Conservation (phyloP, 2,113 vertebrate species). For the Marcusenius ussheri region DNA sequence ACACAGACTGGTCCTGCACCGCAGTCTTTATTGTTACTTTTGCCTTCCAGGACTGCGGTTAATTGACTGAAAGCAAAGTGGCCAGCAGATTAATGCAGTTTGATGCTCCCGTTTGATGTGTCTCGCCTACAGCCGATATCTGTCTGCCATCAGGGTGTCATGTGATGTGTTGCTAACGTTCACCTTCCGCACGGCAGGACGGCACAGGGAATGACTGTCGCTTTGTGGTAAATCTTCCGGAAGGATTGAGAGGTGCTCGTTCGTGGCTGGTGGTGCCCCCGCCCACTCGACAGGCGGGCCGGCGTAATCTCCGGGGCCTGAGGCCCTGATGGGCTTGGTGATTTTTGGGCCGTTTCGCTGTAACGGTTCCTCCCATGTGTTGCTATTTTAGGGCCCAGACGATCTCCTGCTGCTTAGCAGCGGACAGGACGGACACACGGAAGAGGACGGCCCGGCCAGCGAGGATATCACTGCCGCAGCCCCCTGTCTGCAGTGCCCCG, state of each 20-base stretch:
- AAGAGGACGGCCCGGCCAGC: slow-evolving; percentile 29
- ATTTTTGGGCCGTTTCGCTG: slow-evolving; percentile 45
- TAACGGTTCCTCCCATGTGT: slow-evolving; percentile 39
- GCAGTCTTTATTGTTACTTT: not conserved
- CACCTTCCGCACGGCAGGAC: not conserved
- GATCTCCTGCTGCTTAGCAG: not conserved
- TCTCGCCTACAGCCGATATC: not conserved
- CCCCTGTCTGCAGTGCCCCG: not conserved
- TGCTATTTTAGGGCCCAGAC: slow-evolving; percentile 23
- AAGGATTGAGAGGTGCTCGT: not conserved
- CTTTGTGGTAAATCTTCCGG: not conserved
- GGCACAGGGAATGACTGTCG: not conserved
- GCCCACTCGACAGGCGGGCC: not conserved
- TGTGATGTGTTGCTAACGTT: slow-evolving; percentile 8
- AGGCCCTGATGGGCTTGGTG: slow-evolving; percentile 7
- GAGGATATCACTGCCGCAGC: not conserved
- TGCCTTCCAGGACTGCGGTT: slow-evolving; percentile 19
- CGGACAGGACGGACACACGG: slow-evolving; percentile 14
- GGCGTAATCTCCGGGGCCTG: not conserved
- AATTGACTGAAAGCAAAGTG: not conserved
- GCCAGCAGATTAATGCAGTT: slow-evolving; percentile 4
- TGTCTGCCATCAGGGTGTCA: not conserved
- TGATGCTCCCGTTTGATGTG: not conserved
- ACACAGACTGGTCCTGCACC: slow-evolving; percentile 17
- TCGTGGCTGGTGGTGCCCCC: not conserved